A percentile compares a stretch with the other conserved stretches of the same genome.
phyloP scores from a whole-genome alignment of 2,113 vertebrate species.

The Crotophaga sulcirostris region DNA sequence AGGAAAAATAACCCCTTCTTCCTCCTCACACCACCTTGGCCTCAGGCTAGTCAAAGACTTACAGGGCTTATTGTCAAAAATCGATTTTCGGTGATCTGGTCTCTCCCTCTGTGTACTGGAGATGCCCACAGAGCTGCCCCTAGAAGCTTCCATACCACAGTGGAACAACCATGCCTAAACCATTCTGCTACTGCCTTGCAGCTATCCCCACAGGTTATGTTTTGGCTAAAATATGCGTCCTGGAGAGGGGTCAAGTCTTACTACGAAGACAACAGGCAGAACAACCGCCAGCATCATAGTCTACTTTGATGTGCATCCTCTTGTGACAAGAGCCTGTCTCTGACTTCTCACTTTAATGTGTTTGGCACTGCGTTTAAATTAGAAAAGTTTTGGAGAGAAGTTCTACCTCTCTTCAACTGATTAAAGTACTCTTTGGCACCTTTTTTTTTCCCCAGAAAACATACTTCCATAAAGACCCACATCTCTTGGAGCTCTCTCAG shows the following conservation, averaged over 20 bases:
- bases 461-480: neutral
- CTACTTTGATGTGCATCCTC: neutral
- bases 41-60: neutral
- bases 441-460: neutral
- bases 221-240: neutral
- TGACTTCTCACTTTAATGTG: neutral
- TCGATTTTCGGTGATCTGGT: neutral
- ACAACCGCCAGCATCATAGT: neutral
- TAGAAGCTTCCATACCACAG: neutral
- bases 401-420: neutral
- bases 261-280: neutral
- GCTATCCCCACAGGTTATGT: neutral
- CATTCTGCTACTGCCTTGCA: neutral
- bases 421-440: neutral
- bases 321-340: neutral
- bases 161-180: neutral
- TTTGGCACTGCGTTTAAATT: neutral
- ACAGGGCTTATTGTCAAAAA: rapidly evolving
- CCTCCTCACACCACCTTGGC: neutral
- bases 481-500: neutral
- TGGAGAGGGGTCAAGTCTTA: neutral
- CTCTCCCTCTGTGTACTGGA: rapidly evolving
- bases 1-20: neutral
- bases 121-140: neutral
- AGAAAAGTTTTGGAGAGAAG: neutral